These are phyloP conservation scores for Listronotus oregonensis DNA, from an alignment of 1,140 invertebrate species.

Conservation along the genomic window DNA sequence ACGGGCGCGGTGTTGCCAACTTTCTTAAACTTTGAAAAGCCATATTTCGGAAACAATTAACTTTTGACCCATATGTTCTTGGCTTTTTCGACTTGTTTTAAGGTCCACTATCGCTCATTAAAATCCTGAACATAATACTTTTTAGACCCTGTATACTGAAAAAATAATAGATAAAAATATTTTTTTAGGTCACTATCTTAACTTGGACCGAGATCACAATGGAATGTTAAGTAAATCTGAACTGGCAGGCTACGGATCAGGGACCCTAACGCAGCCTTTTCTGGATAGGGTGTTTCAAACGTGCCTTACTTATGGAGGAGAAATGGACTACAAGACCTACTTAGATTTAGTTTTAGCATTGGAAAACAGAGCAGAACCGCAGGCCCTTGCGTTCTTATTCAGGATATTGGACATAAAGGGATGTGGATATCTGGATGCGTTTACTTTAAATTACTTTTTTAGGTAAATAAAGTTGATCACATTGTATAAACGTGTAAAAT, in stretches of 20 bases:
- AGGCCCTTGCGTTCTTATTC: conserved; percentile 91
- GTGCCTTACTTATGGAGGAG: conserved; percentile 91
- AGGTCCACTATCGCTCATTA: too few relatives aligned
- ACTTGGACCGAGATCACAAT: conserved; percentile 93
- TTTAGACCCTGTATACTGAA: too few relatives aligned
- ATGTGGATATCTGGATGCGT: conserved; percentile 85
- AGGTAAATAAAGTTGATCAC: conserved; percentile 59
- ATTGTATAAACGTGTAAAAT: background rate
- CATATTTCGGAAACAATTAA: too few relatives aligned
- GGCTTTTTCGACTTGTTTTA: too few relatives aligned
- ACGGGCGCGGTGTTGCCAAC: too few relatives aligned
- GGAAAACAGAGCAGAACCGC: conserved; percentile 90
- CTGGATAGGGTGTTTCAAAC: conserved; percentile 94
- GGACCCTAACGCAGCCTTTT: conserved; percentile 90
- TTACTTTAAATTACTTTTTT: conserved; percentile 93
- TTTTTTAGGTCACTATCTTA: conserved; percentile 76
- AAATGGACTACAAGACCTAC: conserved; percentile 99
- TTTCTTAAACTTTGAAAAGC: too few relatives aligned
- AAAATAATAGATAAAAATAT: too few relatives aligned
- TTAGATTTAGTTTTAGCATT: conserved; percentile 92
- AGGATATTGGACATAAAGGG: conserved; percentile 89
- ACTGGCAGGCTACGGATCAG: conserved; percentile 83
- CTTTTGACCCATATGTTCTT: too few relatives aligned
- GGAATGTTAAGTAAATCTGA: conserved; percentile 93
- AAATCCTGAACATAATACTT: too few relatives aligned